phyloP scores from a whole-genome alignment of 1,140 invertebrate species.

The Lepidurus apus region DNA sequence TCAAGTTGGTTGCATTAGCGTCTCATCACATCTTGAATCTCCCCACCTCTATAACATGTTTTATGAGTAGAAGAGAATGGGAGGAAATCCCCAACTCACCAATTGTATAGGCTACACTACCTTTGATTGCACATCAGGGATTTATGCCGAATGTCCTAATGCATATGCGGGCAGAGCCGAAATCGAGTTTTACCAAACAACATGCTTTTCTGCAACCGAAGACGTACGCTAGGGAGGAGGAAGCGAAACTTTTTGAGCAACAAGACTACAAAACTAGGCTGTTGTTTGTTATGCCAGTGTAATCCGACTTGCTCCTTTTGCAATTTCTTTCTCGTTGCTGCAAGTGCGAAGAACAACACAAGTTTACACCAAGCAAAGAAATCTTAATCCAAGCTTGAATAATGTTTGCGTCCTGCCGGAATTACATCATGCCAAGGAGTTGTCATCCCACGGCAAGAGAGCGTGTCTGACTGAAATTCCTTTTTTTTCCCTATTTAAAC shows the following conservation, averaged over 20 bases:
- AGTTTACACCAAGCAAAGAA: too few relatives aligned
- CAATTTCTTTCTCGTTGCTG: too few relatives aligned
- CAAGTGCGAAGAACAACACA: too few relatives aligned
- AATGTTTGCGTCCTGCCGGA: too few relatives aligned
- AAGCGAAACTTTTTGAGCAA: not conserved
- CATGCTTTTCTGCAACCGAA: not conserved
- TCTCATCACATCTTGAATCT: not conserved
- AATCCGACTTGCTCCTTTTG: too few relatives aligned
- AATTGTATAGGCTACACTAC: not conserved
- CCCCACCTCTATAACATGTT: not conserved
- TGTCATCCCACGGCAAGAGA: not conserved
- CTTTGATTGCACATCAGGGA: not conserved
- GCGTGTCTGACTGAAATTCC: not conserved
- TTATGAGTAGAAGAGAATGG: not conserved
- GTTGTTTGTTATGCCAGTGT: not conserved
- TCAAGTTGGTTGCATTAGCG: conserved; percentile 3
- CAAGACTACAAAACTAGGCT: not conserved
- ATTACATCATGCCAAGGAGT: not conserved
- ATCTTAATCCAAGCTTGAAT: too few relatives aligned
- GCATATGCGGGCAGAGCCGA: not conserved
- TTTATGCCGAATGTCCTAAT: not conserved
- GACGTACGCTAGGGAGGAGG: not conserved
- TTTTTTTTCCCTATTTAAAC: not conserved
- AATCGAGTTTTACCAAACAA: conserved; percentile 12
- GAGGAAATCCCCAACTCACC: not conserved